Percentiles rank a stretch among this genome's conserved stretches.
Evolutionary conservation across 1,140 invertebrate species (phyloP).

Genomic region (Bombus confusus): DNA sequence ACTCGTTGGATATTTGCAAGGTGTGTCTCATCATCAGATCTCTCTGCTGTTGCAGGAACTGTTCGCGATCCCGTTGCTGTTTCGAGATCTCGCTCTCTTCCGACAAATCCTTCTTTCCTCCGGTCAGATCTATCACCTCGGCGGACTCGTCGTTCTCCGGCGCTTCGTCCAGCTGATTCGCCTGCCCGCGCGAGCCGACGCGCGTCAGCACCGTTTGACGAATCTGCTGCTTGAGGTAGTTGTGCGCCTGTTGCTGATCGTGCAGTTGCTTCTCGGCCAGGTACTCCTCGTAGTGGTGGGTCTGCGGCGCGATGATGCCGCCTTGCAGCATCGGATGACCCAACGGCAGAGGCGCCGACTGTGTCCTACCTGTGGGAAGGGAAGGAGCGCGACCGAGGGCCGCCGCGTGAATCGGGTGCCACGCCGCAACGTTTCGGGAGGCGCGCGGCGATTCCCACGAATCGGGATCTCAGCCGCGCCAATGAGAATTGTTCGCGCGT

Average conservation of each 20-base stretch:
- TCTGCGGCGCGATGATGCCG: constrained; percentile 79
- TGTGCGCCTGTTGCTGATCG: constrained; percentile 85
- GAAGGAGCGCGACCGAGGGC: background rate
- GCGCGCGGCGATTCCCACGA: background rate
- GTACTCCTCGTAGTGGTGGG: constrained; percentile 87
- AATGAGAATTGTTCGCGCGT: background rate
- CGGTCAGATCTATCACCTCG: constrained; percentile 91
- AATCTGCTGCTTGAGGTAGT: constrained; percentile 93
- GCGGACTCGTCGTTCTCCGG: constrained; percentile 85
- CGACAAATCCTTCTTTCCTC: constrained; percentile 85
- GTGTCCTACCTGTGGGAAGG: constrained; percentile 86
- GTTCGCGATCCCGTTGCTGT: constrained; percentile 85
- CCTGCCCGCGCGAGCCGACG: constrained; percentile 85
- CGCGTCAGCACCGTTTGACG: constrained; percentile 94
- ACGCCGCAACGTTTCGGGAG: accelerated
- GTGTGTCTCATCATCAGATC: constrained; percentile 86
- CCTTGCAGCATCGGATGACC: constrained; percentile 95
- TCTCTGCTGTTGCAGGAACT: constrained; percentile 85
- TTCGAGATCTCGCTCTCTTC: constrained; percentile 85
- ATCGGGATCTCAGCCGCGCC: background rate
- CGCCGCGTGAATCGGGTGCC: background rate
- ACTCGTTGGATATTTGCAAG: constrained; percentile 82
- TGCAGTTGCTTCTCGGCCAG: constrained; percentile 85
- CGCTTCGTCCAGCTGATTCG: constrained; percentile 85
- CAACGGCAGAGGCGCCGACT: constrained; percentile 96